These are phyloP conservation scores for Oscheius sp. DNA, from an alignment of 2,888 invertebrate genomes.

Conservation along the genomic window DNA sequence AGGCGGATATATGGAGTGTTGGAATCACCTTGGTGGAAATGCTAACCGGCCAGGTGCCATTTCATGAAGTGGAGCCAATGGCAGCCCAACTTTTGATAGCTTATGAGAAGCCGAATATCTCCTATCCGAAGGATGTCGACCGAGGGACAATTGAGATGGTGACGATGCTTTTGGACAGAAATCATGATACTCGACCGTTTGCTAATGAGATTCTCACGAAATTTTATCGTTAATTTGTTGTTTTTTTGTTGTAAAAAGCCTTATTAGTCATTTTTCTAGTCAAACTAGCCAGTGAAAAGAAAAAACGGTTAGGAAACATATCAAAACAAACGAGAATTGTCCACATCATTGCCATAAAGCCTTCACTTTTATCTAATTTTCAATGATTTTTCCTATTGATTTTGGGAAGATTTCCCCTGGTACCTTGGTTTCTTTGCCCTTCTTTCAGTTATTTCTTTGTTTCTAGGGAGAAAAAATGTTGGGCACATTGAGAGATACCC, in stretches of 20 bases:
- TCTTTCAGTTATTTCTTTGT: neutral
- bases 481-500: conserved; percentile 45
- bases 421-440: neutral
- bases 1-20: conserved; percentile 64
- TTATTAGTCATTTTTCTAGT: neutral
- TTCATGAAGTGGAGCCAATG: conserved; percentile 46
- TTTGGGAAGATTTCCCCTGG: neutral
- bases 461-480: too few species aligned
- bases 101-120: conserved; percentile 34
- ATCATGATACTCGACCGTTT: conserved; percentile 1
- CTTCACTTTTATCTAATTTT: too few species aligned
- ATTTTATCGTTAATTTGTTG: neutral
- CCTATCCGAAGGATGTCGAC: conserved; percentile 12
- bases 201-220: conserved; percentile 14
- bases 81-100: conserved; percentile 47
- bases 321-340: neutral
- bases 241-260: neutral
- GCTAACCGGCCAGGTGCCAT: conserved; percentile 55
- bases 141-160: neutral
- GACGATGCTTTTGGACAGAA: neutral
- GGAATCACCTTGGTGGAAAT: conserved; percentile 58
- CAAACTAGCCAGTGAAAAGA: neutral
- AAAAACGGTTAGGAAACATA: too few species aligned
- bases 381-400: neutral
- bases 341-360: neutral